Evolutionary conservation across 2,113 vertebrate species (phyloP), one percentile per base, ranked within the genome.

Genomic region (Tonatia bakeri): DNA sequence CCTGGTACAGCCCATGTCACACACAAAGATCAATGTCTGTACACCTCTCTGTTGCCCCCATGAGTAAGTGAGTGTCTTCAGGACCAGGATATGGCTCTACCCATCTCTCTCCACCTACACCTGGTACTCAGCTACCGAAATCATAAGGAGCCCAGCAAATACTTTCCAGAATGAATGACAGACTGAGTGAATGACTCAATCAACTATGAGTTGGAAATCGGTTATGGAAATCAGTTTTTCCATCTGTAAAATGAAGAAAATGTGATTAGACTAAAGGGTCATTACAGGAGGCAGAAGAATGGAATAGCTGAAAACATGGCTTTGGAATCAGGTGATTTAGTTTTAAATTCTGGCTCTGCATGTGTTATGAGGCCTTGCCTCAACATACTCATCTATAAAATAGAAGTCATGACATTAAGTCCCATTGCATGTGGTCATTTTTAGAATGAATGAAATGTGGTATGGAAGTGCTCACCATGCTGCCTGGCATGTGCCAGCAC

Each of bases 401-500:
- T 1, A 45, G 20, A 33, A 94, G 67, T 61, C 10, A 15, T n/a
- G 65, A 4, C 20, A 84, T 59, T 64, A 91, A 75, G 77, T 76
- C 10, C 0, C n/a, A 45, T 8, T 7, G 4, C 0, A 6, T 4
- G 56, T 15, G 8, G 31, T 20, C 10, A 0, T 17, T 70, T 12
- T 81, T 19, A n/a, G 84, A 64, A 77, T 40, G 20, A 95, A 31
- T 9, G 11, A 38, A 40, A 20, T 31, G 33, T 33, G 19, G 14
- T 17, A 24, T 28, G 20, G 9, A 33, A 20, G 13, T 33, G 75
- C 33, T 40, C 1, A 4, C 47, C 3, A 40, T 8, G 36, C 17
- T 11, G 73, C 22, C 50, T 47, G 61, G 43, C 77, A 7, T 38
- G n/a, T 36, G 40, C 15, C 17, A 65, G 54, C 31, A 19, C 56